A percentile compares a stretch with the other conserved stretches of the same genome.
phyloP scores from a whole-genome alignment of 2,888 invertebrate genomes.

The Hyalella azteca region DNA sequence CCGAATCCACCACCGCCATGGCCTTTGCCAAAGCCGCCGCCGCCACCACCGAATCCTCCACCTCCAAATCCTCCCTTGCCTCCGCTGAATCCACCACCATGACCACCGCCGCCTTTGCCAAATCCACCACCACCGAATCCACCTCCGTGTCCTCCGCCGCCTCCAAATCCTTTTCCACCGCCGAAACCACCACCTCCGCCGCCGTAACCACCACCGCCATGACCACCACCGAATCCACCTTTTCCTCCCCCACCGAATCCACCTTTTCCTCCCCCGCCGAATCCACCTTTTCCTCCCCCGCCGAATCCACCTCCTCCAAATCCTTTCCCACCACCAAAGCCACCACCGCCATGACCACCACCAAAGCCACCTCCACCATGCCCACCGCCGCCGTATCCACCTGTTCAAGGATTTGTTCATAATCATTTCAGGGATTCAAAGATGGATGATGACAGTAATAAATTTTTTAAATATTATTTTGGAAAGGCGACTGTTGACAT shows the following conservation, averaged over 20 bases:
- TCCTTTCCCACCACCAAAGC: background rate
- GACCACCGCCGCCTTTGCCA: background rate
- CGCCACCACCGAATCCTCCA: no score
- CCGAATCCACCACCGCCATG: no score
- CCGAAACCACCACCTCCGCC: background rate
- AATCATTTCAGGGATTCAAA: no score
- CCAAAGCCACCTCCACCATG: background rate
- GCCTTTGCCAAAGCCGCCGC: no score
- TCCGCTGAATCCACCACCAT: background rate
- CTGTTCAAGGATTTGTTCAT: no score
- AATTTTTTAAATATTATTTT: no score
- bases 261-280: background rate
- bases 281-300: background rate
- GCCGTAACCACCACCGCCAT: background rate
- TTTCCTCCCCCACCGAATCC: background rate
- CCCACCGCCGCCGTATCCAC: background rate
- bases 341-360: background rate
- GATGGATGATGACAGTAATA: no score
- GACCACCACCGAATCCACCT: background rate
- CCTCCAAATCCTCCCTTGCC: no score
- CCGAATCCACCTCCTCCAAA: background rate
- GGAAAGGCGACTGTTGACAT: no score
- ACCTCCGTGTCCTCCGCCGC: conserved; percentile 14
- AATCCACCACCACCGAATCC: no score
- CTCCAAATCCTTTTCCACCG: background rate